Conservation (phyloP, 2,797 vertebrate genomes). For the Arrhamphus sclerolepis region DNA sequence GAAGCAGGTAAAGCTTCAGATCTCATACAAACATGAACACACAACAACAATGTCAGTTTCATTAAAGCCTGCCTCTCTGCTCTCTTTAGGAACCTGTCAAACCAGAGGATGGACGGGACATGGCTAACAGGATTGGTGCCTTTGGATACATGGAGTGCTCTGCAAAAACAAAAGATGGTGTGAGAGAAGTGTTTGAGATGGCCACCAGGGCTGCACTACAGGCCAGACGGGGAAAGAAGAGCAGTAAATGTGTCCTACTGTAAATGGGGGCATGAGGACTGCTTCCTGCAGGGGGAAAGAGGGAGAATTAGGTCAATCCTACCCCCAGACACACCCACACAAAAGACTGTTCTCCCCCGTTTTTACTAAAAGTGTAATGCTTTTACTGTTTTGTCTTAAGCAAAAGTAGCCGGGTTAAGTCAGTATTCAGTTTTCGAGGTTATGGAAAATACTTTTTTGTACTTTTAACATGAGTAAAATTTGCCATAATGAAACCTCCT, state of each 20-base stretch:
- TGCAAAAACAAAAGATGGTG: slow-evolving; percentile 98
- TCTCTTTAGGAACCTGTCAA: slow-evolving; percentile 91
- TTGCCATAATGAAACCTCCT: slow-evolving; percentile 73
- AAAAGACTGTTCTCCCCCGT: slow-evolving; percentile 81
- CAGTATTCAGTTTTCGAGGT: slow-evolving; percentile 91
- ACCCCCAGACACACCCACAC: slow-evolving; percentile 67
- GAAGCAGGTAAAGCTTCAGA: slow-evolving; percentile 87
- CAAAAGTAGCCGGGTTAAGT: slow-evolving; percentile 80
- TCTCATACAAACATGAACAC: not conserved
- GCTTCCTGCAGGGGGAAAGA: slow-evolving; percentile 60
- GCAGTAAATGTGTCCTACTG: slow-evolving; percentile 94
- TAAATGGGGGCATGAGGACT: slow-evolving; percentile 80
- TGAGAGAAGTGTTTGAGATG: slow-evolving; percentile 99
- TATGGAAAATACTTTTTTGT: slow-evolving; percentile 77
- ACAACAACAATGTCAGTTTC: not conserved
- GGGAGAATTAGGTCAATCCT: slow-evolving; percentile 69
- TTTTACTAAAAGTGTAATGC: slow-evolving; percentile 80
- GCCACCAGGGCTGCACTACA: slow-evolving; percentile 98
- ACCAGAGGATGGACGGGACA: slow-evolving; percentile 94
- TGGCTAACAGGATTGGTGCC: slow-evolving; percentile 96
- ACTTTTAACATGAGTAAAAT: slow-evolving; percentile 77
- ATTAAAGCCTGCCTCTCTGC: not conserved
- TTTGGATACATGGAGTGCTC: slow-evolving; percentile 99
- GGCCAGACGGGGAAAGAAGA: slow-evolving; percentile 94
- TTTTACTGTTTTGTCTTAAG: slow-evolving; percentile 80